Base-by-base conservation (phyloP, 1,140 invertebrate species). In the Delia radicum region DNA sequence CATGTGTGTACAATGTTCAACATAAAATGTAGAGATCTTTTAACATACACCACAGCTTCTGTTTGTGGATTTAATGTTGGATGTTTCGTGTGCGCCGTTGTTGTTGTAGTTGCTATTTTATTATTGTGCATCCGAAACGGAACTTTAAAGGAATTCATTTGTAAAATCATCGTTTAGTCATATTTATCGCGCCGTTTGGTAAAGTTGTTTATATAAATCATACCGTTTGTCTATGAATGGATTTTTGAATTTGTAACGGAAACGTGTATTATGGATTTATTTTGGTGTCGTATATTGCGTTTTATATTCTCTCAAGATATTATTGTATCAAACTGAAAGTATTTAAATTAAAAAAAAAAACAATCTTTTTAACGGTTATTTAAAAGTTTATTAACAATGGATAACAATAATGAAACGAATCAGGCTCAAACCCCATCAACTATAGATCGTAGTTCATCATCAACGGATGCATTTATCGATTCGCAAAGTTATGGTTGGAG, bases 401-500 rank as follows among this genome's bases (percentile, higher is more conserved):
- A 69, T 69, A 69, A 69, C 21, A 69, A 69, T 33, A 69, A 69
- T 18, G 65, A 13, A 7, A 3, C 29, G 5, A 69, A 69, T 69
- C 65, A 31, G 24, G 29, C 21, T 18, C n/a, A 69, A 69, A 69
- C 65, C 18, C 65, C 65, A 10, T 67, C 63, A 18, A 67, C 63
- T 15, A 28, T 67, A 18, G 28, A 31, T 31, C 63, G 29, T 0
- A 67, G 63, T 31, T 33, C 65, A 15, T 18, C 65, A 18, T 69
- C 65, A 33, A 69, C 65, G 65, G 65, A 69, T 24, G 18, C 29
- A 69, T 69, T 69, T 27, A 69, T 69, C 8, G 29, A 33, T 33
- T 21, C 31, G 15, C 65, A 69, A 69, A 37, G 65, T 33, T 83
- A 81, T 37, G 83, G 88, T 0, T 94, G 93, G 87, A 92, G 91